Evolutionary conservation across 2,797 vertebrate genomes (phyloP).

Genomic region (Brachyrhaphis roseni): DNA sequence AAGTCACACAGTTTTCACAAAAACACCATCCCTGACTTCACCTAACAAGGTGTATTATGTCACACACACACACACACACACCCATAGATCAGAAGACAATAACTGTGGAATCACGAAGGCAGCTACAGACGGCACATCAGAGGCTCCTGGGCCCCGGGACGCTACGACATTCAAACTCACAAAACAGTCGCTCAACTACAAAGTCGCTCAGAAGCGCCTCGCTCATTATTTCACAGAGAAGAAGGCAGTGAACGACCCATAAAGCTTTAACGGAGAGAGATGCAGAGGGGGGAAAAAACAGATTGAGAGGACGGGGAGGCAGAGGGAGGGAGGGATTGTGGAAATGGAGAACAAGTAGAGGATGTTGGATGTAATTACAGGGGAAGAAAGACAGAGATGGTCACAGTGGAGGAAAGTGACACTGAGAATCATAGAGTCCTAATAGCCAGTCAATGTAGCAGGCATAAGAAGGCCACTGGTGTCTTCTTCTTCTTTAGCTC

Average conservation of each 20-base stretch:
- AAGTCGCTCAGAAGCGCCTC: constrained; percentile 68
- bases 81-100: constrained; percentile 76
- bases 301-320: constrained; percentile 48
- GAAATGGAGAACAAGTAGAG: constrained; percentile 66
- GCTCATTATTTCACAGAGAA: constrained; percentile 74
- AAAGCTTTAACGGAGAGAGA: constrained; percentile 72
- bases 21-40: constrained; percentile 50
- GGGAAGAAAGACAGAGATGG: constrained; percentile 44
- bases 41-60: constrained; percentile 78
- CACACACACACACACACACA: constrained; percentile 7
- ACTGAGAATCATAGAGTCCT: constrained; percentile 37
- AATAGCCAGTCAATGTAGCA: constrained; percentile 40
- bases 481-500: constrained; percentile 65
- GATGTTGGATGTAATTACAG: constrained; percentile 70
- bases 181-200: constrained; percentile 68
- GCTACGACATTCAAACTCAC: constrained; percentile 64
- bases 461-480: constrained; percentile 59
- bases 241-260: constrained; percentile 70
- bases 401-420: constrained; percentile 50
- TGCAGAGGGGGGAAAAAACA: constrained; percentile 48
- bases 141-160: constrained; percentile 66
- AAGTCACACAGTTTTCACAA: constrained; percentile 66
- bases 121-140: constrained; percentile 69
- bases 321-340: constrained; percentile 46
- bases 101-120: constrained; percentile 62